Evolutionary conservation across 2,797 vertebrate species (phyloP).

Genomic region (Microctenopoma stevenorrisi): DNA sequence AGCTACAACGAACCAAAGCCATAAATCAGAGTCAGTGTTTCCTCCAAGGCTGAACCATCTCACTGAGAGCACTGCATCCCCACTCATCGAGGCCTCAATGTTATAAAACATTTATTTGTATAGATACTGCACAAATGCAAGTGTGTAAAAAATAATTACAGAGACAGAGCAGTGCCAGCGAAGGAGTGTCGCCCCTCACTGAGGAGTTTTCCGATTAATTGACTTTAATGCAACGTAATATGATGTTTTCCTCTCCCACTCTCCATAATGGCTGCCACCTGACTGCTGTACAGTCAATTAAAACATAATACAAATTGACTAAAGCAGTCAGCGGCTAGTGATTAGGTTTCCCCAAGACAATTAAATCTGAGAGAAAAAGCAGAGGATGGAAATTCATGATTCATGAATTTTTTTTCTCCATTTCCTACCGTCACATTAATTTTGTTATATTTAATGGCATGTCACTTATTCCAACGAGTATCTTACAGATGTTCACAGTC

Average conservation of each 20-base stretch:
- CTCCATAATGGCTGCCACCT: conserved; percentile 69
- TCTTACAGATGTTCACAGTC: conserved; percentile 59
- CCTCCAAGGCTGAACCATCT: conserved; percentile 47
- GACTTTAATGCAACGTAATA: conserved; percentile 72
- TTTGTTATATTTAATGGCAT: conserved; percentile 50
- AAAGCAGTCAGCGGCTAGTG: conserved; percentile 58
- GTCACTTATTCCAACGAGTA: conserved; percentile 24
- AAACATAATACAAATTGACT: conserved; percentile 76
- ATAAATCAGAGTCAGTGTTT: conserved; percentile 55
- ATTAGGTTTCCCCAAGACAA: conserved; percentile 69
- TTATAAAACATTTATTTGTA: conserved; percentile 57
- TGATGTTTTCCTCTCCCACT: conserved; percentile 63
- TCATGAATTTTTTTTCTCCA: conserved; percentile 28
- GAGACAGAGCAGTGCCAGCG: conserved; percentile 43
- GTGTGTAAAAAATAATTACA: conserved; percentile 60
- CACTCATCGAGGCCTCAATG: neutral
- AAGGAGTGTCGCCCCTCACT: conserved; percentile 54
- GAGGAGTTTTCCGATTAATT: conserved; percentile 74
- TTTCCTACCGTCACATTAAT: conserved; percentile 62
- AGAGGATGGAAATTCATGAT: conserved; percentile 46
- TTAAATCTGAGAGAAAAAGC: conserved; percentile 54
- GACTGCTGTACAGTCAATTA: conserved; percentile 75
- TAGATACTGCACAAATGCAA: conserved; percentile 34
- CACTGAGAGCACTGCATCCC: conserved; percentile 14
- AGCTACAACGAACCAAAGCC: conserved; percentile 40